Evolutionary conservation across 2,113 vertebrate genomes (phyloP), one percentile per base, ranked within the genome.

Genomic region (Potamarius usumacintae): DNA sequence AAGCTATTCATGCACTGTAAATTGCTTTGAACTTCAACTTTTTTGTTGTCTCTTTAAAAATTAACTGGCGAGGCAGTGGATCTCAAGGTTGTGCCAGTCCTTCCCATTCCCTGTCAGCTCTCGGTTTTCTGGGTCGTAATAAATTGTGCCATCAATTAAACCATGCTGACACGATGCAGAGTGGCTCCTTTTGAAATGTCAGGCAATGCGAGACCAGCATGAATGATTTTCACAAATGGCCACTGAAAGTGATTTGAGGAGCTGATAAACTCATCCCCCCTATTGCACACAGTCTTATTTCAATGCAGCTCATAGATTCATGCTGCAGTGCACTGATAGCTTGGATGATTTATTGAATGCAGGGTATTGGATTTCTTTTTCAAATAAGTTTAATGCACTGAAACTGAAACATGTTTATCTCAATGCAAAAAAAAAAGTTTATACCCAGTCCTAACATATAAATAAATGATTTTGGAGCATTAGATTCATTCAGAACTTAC

Each of bases 111-210:
- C 84, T 80, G 84, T 74, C 84, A 72, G 77, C 85, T 74, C 82
- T 87, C 82, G 84, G 81, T 86, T 78, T 88, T 67, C 63, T 80
- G 52, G 83, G 65, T 42, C n/a, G 34, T 88, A 86, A 88, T 87
- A 84, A 85, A 90, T 90, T 65, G 76, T 84, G 30, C 58, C 87
- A 88, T 90, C 83, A 88, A 88, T 90, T 86, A 90, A 88, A 82
- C 67, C 85, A 69, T 85, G 85, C 22, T 90, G 89, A 88, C 89
- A 82, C 27, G 50, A 86, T 86, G 80, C 85, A 82, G 83, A 88
- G 85, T 74, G 53, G 42, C 50, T 82, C 72, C 67, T 88, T 87
- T 88, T 79, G 77, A 85, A 77, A 89, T 63, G 88, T 78, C 79
- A 83, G 79, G 50, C 62, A 85, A 71, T 52, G 53, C 83, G 48